A percentile compares a stretch with the other conserved stretches of the same genome.
Conservation (phyloP, 2,113 vertebrate species). For the Alectura lathami region DNA sequence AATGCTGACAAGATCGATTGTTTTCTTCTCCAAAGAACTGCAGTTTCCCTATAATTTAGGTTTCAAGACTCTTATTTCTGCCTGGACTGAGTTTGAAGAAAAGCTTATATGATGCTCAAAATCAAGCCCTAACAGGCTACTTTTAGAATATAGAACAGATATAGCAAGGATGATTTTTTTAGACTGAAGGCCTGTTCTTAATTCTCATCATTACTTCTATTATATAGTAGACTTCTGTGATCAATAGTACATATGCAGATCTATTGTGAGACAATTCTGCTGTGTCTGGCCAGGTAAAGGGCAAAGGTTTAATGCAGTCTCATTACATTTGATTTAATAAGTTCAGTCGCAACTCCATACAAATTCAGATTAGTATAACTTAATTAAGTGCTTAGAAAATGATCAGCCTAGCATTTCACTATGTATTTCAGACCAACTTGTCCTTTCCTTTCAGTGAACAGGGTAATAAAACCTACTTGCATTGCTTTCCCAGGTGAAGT, state of each 20-base stretch:
- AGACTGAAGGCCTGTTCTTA: neutral
- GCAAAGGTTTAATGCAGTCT: conserved; percentile 11
- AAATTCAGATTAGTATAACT: conserved; percentile 13
- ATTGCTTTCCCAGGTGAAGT: neutral
- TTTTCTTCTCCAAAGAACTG: neutral
- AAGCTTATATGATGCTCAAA: neutral
- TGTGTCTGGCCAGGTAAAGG: neutral
- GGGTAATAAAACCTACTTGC: neutral
- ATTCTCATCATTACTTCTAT: neutral
- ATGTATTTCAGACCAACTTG: neutral
- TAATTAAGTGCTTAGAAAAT: conserved; percentile 17
- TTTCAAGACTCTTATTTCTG: neutral
- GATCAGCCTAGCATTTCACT: neutral
- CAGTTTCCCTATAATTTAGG: neutral
- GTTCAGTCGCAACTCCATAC: neutral
- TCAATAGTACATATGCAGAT: neutral
- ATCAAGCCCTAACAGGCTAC: neutral
- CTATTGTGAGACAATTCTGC: neutral
- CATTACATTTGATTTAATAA: conserved; percentile 21
- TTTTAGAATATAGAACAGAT: neutral
- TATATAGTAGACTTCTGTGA: neutral
- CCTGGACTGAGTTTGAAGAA: neutral
- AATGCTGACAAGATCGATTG: neutral
- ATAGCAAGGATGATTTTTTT: neutral
- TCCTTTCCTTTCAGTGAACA: neutral